phyloP scores from a whole-genome alignment of 2,888 invertebrate genomes.

The Drosophila anceps region DNA sequence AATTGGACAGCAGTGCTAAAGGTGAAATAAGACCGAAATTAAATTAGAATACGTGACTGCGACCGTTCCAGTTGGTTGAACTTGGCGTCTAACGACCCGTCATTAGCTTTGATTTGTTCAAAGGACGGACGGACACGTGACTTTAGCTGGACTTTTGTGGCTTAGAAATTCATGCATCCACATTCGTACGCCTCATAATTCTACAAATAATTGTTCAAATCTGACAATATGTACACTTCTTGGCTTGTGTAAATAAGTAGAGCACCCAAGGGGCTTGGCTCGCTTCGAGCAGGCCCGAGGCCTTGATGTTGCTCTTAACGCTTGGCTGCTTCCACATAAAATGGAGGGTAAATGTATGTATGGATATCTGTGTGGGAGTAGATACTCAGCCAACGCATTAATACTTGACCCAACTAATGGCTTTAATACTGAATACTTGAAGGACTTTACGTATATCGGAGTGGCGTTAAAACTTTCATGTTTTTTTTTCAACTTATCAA shows the following conservation, averaged over 20 bases:
- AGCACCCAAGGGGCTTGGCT: slow-evolving; percentile 25
- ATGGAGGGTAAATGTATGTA: slow-evolving; percentile 25
- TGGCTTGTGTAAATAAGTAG: slow-evolving; percentile 21
- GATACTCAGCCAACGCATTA: slow-evolving; percentile 35
- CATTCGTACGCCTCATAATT: slow-evolving; percentile 59
- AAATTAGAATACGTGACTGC: slow-evolving; percentile 49
- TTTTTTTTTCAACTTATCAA: slow-evolving; percentile 7
- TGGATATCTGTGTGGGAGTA: slow-evolving; percentile 6
- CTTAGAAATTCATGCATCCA: slow-evolving; percentile 36
- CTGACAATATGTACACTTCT: slow-evolving; percentile 44
- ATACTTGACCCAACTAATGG: slow-evolving; percentile 44
- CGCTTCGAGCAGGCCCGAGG: slow-evolving; percentile 28
- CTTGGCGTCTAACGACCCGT: slow-evolving; percentile 46
- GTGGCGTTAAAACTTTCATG: slow-evolving; percentile 9
- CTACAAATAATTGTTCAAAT: slow-evolving; percentile 64
- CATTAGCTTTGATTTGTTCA: slow-evolving; percentile 59
- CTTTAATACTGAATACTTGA: slow-evolving; percentile 14
- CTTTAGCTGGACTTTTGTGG: slow-evolving; percentile 40
- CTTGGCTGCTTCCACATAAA: slow-evolving; percentile 53
- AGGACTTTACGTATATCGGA: slow-evolving; percentile 6
- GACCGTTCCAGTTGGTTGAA: slow-evolving; percentile 14
- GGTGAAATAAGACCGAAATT: slow-evolving; percentile 38
- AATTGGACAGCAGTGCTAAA: slow-evolving; percentile 33
- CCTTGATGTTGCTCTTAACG: slow-evolving; percentile 60
- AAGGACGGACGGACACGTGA: slow-evolving; percentile 54